Evolutionary conservation across 2,888 invertebrate species (phyloP).

Genomic region (Chymomyza fuscimana): DNA sequence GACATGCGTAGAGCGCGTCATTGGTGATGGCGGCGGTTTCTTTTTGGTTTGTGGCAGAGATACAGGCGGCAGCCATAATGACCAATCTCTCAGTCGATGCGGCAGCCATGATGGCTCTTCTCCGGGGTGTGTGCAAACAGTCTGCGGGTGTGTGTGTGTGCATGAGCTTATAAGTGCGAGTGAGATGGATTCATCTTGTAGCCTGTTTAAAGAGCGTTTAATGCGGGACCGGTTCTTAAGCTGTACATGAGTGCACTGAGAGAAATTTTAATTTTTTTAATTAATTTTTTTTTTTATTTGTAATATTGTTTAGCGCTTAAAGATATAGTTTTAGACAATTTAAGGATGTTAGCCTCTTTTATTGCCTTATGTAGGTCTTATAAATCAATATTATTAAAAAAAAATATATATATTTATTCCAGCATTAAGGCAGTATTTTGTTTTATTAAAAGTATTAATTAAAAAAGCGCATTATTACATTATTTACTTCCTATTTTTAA

Average conservation of each 20-base stretch:
- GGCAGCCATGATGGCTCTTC: constrained; percentile 35
- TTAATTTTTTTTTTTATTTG: no score
- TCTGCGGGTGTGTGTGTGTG: neutral
- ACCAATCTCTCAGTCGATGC: constrained; percentile 5
- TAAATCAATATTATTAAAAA: no score
- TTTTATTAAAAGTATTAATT: no score
- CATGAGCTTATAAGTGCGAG: constrained; percentile 13
- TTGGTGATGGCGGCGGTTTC: constrained; percentile 15
- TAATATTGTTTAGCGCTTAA: no score
- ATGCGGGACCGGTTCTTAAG: constrained; percentile 2
- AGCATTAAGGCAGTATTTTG: no score
- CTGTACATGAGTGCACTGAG: constrained; percentile 43
- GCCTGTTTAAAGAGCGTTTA: constrained; percentile 29
- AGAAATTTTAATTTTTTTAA: no score
- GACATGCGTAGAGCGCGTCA: constrained; percentile 61
- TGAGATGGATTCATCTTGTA: constrained; percentile 26
- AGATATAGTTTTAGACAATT: no score
- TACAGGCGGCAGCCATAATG: constrained; percentile 20
- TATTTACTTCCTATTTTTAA: no score
- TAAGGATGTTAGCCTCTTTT: no score
- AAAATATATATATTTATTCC: no score
- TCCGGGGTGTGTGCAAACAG: constrained; percentile 14
- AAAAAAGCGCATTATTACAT: no score
- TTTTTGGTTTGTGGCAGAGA: constrained; percentile 1
- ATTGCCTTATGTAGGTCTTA: no score